Conservation (phyloP, 2,113 vertebrate genomes). For the Microtus richardsoni region DNA sequence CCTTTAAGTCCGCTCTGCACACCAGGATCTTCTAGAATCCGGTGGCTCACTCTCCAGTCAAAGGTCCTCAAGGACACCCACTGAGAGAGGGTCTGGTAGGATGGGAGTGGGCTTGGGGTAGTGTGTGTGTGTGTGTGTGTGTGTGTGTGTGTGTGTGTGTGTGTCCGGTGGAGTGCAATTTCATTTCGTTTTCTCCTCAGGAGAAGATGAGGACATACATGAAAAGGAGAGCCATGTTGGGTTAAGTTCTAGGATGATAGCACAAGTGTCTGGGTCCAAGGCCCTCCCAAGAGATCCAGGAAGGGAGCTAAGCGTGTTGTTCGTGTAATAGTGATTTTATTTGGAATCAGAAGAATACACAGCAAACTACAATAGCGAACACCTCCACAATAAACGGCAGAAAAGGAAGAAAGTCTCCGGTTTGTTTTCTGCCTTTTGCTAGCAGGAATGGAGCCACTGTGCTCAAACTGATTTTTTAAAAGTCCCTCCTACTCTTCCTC, state of each 20-base stretch:
- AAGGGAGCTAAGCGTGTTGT: not conserved
- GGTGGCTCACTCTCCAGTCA: rapidly evolving
- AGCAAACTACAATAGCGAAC: not conserved
- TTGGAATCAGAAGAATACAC: not conserved
- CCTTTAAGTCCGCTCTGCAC: not conserved
- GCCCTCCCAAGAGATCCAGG: not conserved
- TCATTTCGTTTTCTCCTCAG: not conserved
- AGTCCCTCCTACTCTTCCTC: not conserved
- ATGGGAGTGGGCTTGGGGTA: no score
- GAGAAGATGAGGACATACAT: not conserved
- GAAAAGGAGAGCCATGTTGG: no score
- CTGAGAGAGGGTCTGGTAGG: rapidly evolving
- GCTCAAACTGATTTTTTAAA: not conserved
- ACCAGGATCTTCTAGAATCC: not conserved
- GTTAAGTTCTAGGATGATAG: no score
- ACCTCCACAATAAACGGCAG: not conserved
- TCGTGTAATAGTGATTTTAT: not conserved
- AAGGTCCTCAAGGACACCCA: not conserved
- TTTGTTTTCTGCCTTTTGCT: not conserved
- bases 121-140: not conserved
- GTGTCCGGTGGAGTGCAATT: not conserved
- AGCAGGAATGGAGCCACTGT: not conserved
- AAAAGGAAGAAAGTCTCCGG: not conserved
- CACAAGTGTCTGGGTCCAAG: not conserved
- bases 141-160: no score